Evolutionary conservation across 2,888 invertebrate genomes (phyloP), one percentile per base, ranked within the genome.

Genomic region (Saturnia japonica): DNA sequence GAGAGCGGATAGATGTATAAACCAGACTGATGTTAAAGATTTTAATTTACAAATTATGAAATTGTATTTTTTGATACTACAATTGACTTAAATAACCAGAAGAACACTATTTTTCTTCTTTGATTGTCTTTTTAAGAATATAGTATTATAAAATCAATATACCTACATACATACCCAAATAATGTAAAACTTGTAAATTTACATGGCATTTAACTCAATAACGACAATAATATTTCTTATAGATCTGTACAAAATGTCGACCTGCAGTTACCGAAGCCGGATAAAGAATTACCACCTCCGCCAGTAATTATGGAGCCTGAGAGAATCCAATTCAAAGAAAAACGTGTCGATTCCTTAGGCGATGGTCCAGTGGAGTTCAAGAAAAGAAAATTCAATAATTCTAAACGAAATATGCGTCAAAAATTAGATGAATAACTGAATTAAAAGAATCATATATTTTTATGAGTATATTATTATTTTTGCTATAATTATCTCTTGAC

Each of bases 261-360:
- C 87, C 94, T 96, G 67, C 96, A 97, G 81, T 87, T 97, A 71
- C 97, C 97, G 0, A 91, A 95, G 76, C 89, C 91, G 66, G 88
- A 92, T 25, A 93, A 90, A 72, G 84, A 87, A 54, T 74, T 89
- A 1, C 82, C 88, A 0, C 85, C 91, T 1, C 94, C 95, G 4
- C 90, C 91, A 0, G 94, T 95, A 0, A 85, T 94, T 69, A 86
- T 94, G 60, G 91, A 94, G 72, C 92, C 94, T 0, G 87, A 91
- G 62, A 90, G 87, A 68, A 78, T 91, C 4, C 92, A 91, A 76
- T 96, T 96, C 79, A 95, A 95, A 77, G 96, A 96, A 80, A 96
- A 95, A 82, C 94, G 93, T 0, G 88, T 96, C 0, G 91, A 94
- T 19, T 94, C 94, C 42, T 87, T 96, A 8, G 94, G 93, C 16